Percentiles rank a stretch among this genome's conserved stretches.
Evolutionary conservation across 2,113 vertebrate species (phyloP).

Genomic region (Capreolus pygargus): DNA sequence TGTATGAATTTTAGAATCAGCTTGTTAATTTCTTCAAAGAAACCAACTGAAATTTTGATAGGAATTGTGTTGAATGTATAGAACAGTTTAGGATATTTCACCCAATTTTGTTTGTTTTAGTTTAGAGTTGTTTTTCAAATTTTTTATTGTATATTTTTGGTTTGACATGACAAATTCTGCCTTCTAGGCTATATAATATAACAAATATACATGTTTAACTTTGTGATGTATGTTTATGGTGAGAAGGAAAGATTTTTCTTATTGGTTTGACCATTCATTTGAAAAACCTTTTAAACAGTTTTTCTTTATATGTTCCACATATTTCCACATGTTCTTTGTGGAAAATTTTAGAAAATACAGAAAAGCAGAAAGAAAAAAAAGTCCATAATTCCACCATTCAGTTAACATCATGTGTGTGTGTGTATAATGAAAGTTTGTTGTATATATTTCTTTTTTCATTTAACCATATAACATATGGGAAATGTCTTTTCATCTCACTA

Average conservation of each 20-base stretch:
- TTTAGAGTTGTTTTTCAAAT: background rate
- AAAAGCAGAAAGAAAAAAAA: constrained; percentile 15
- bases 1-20: background rate
- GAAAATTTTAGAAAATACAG: constrained; percentile 19
- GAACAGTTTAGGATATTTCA: background rate
- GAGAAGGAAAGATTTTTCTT: background rate
- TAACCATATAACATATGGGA: background rate
- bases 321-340: background rate
- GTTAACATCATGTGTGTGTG: background rate
- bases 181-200: background rate
- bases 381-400: background rate
- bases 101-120: background rate
- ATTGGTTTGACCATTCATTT: background rate
- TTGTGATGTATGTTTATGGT: background rate
- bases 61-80: background rate
- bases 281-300: background rate
- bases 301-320: background rate
- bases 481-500: background rate
- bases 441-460: constrained; percentile 12
- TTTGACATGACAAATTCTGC: background rate
- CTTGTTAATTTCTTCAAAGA: constrained; percentile 24
- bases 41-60: background rate
- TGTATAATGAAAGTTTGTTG: background rate
- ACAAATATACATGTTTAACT: background rate
- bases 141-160: background rate